Base-by-base conservation (phyloP, 2,888 invertebrate species). In the Troglohyphantes excavatus region DNA sequence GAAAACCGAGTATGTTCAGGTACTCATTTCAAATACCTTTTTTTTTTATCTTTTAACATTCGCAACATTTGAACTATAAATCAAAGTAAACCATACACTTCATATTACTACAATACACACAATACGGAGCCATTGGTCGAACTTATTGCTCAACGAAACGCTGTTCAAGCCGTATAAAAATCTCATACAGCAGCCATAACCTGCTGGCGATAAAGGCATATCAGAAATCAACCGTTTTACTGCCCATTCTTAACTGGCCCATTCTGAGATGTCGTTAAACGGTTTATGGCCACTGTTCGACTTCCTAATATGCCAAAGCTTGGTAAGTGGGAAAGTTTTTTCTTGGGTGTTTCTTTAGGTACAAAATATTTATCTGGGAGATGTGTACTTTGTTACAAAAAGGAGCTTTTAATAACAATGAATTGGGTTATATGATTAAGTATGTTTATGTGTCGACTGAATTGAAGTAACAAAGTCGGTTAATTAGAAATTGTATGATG, bases 201-300 rank as follows among this genome's bases (percentile, higher is more conserved):
- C 43, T 26, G 63, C 23, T 19, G 0, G 27, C 43, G 26, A 43
- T 61, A 23, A 27, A 61, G 19, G 33, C 65, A 5, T 23, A 43
- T 39, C 65, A 43, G 65, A 43, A n/a, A 2, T 13, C n/a, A 23
- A 7, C 43, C 63, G 11, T 78, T 65, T 78, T 78, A 78, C 23
- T 63, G n/a, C 65, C 63, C 59, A 23, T 75, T 75, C n/a, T 9
- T 61, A 75, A 21, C 75, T 29, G 29, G 33, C 29, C 43, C 29
- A 27, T 46, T 68, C 68, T 68, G 53, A 27, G 21, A 29, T 5
- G 33, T 46, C 46, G 67, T 81, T 81, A 81, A 81, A 46, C 53
- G 46, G 53, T 81, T 81, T 81, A 81, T 81, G 21, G 78, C 43
- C 65, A 39, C 21, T 63, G 65, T 65, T 39, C 65, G 39, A 43